Evolutionary conservation across 1,140 invertebrate species (phyloP).

Genomic region (Heterodera schachtii): DNA sequence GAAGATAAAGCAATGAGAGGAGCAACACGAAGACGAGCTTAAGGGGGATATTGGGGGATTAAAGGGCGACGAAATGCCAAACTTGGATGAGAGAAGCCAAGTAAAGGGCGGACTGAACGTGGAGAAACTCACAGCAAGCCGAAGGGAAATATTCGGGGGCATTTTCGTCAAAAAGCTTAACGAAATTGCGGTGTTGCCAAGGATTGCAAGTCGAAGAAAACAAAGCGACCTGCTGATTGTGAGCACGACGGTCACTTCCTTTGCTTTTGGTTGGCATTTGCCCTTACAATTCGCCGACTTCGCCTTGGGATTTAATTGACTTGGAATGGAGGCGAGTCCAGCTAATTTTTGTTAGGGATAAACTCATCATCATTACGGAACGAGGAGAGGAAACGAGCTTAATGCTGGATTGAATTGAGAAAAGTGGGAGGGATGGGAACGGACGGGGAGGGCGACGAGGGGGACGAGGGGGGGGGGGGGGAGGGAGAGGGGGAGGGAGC

Average conservation of each 20-base stretch:
- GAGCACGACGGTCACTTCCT: background rate
- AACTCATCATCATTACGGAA: background rate
- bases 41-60: too few species aligned
- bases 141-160: slow-evolving; percentile 51
- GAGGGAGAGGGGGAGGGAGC: too few species aligned
- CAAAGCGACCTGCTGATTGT: background rate
- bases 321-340: background rate
- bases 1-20: slow-evolving; percentile 45
- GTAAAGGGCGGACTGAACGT: slow-evolving; percentile 54
- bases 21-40: slow-evolving; percentile 53
- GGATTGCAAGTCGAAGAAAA: too few species aligned
- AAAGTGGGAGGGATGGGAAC: background rate
- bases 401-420: background rate
- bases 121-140: slow-evolving; percentile 55
- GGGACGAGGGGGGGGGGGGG: too few species aligned
- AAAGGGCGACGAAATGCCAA: too few species aligned
- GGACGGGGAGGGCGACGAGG: too few species aligned
- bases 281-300: too few species aligned
- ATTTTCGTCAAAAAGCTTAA: slow-evolving; percentile 44
- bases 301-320: too few species aligned
- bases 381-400: background rate
- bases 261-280: background rate
- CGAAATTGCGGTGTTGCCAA: background rate
- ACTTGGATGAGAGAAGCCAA: slow-evolving; percentile 49
- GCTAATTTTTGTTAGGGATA: background rate